These are phyloP conservation scores for Dromococcyx pavoninus DNA, from an alignment of 2,797 vertebrate genomes.

Conservation along the genomic window DNA sequence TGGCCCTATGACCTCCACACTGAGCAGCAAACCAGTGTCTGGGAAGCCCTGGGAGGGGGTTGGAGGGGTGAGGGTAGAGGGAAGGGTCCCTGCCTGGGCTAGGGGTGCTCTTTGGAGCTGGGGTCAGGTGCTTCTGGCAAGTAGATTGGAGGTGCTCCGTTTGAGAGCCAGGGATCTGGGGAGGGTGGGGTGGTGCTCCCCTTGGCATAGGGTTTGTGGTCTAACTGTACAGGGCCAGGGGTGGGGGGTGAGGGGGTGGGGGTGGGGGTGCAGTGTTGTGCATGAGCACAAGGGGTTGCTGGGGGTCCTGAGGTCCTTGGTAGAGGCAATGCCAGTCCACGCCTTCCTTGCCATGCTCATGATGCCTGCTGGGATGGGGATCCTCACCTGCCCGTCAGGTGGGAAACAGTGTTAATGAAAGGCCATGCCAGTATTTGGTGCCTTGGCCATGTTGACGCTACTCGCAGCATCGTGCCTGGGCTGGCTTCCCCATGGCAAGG, in stretches of 20 bases:
- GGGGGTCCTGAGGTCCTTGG: not conserved
- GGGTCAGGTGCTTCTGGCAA: not conserved
- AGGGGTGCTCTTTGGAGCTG: not conserved
- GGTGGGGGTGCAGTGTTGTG: not conserved
- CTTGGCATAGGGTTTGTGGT: not conserved
- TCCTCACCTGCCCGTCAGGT: constrained; percentile 6
- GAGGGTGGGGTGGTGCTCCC: not conserved
- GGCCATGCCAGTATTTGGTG: constrained; percentile 50
- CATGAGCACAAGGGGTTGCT: constrained; percentile 34
- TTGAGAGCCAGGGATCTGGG: not conserved
- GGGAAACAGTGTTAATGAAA: constrained; percentile 47
- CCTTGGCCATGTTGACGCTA: constrained; percentile 34
- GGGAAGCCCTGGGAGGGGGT: not conserved
- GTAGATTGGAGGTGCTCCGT: not conserved
- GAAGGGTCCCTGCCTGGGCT: not conserved
- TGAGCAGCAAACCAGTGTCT: not conserved
- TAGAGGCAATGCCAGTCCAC: not conserved
- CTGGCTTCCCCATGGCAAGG: constrained; percentile 51
- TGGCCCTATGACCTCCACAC: not conserved
- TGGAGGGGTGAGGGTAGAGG: not conserved
- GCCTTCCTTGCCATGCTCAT: constrained; percentile 24
- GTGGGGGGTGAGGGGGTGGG: not conserved
- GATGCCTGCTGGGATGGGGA: not conserved
- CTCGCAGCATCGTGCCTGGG: constrained; percentile 21
- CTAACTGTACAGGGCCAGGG: constrained; percentile 8